These are phyloP conservation scores for Caenorhabditis remanei DNA, from an alignment of 1,140 invertebrate species.

Conservation along the genomic window DNA sequence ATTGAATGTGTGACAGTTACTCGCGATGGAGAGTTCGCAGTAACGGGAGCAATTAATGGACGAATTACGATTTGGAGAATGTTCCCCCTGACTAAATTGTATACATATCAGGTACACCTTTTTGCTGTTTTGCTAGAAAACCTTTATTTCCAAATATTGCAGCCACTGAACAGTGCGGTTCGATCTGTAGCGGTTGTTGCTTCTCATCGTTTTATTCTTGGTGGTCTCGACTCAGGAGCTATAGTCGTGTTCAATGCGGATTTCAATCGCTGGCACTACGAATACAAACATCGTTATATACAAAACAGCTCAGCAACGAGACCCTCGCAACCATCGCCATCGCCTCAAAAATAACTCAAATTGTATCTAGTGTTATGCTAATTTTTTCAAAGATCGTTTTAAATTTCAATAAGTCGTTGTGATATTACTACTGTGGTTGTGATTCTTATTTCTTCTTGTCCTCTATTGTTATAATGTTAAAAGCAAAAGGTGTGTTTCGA, in stretches of 20 bases:
- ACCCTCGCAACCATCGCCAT: background rate
- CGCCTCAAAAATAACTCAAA: conserved; percentile 41
- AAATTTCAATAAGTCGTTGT: conserved; percentile 33
- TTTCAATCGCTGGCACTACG: conserved; percentile 96
- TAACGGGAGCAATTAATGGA: conserved; percentile 93
- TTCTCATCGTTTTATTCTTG: conserved; percentile 88
- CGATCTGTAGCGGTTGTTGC: conserved; percentile 73
- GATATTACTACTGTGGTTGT: conserved; percentile 38
- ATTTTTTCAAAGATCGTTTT: background rate
- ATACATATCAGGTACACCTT: conserved; percentile 87
- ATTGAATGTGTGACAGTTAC: conserved; percentile 91
- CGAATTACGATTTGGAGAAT: conserved; percentile 98
- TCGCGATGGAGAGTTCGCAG: conserved; percentile 95
- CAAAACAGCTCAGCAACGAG: conserved; percentile 31
- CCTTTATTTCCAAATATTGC: conserved; percentile 75
- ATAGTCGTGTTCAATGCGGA: conserved; percentile 99
- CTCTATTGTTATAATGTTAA: background rate
- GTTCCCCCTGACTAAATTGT: conserved; percentile 93
- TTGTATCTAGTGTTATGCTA: too few species aligned
- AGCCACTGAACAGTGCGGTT: conserved; percentile 73
- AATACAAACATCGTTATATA: conserved; percentile 66
- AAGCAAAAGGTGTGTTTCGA: background rate
- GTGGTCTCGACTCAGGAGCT: conserved; percentile 94
- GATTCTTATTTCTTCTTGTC: background rate
- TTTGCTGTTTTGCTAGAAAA: conserved; percentile 47